Conservation (phyloP, 2,888 invertebrate genomes). For the Incurvaria masculella region DNA sequence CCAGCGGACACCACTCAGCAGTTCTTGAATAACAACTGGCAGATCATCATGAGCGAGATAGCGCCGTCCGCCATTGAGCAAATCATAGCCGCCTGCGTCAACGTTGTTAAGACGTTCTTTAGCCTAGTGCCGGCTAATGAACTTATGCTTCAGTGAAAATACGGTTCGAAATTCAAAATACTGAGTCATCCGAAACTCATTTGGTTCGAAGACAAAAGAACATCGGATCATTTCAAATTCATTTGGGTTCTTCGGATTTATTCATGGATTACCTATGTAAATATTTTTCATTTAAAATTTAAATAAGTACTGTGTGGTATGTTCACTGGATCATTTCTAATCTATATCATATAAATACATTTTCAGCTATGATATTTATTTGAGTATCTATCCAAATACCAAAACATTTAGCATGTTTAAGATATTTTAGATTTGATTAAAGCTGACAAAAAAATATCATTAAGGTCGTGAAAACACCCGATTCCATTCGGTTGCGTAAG, state of each 20-base stretch:
- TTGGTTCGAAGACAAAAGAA: neutral
- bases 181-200: neutral
- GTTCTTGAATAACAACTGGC: slow-evolving; percentile 49
- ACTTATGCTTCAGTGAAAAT: slow-evolving; percentile 27
- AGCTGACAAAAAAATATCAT: too few species aligned
- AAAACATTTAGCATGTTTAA: too few species aligned
- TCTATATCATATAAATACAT: too few species aligned
- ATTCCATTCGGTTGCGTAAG: too few species aligned
- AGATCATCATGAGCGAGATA: slow-evolving; percentile 44
- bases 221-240: neutral
- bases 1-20: slow-evolving; percentile 42
- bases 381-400: too few species aligned
- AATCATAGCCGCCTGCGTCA: slow-evolving; percentile 37
- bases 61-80: slow-evolving; percentile 42
- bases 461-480: too few species aligned
- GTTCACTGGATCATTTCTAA: too few species aligned
- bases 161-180: neutral
- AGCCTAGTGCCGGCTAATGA: slow-evolving; percentile 28
- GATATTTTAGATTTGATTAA: too few species aligned
- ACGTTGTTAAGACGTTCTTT: slow-evolving; percentile 37
- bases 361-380: too few species aligned
- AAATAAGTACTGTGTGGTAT: too few species aligned
- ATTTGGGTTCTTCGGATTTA: neutral
- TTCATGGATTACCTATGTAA: neutral
- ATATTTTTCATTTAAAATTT: neutral